These are phyloP conservation scores for Orthonychiurus folsomi DNA, from an alignment of 2,888 invertebrate species.

Conservation along the genomic window DNA sequence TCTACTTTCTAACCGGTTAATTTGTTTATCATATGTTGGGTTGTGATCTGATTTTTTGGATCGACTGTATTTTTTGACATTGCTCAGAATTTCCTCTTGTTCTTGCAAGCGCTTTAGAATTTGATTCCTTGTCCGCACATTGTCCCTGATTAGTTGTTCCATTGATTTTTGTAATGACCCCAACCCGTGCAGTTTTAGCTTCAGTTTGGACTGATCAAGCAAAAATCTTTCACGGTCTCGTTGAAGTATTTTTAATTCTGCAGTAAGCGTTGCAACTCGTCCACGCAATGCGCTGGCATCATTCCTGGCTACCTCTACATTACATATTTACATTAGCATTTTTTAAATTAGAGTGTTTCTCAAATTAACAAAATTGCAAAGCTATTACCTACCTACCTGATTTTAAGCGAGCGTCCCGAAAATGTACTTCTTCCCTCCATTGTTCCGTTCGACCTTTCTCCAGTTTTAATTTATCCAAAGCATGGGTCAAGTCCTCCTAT, in stretches of 20 bases:
- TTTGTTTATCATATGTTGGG: not conserved
- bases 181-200: not conserved
- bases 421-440: not conserved
- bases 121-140: not conserved
- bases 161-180: not conserved
- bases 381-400: not conserved
- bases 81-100: not conserved
- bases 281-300: not conserved
- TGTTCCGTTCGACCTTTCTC: not conserved
- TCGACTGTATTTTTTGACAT: not conserved
- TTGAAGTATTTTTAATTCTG: not conserved
- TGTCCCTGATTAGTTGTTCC: not conserved
- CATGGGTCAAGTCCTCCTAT: not conserved
- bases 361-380: too few species aligned
- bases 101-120: not conserved
- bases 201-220: not conserved
- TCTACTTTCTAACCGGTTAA: not conserved
- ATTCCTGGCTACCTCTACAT: not conserved
- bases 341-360: too few species aligned
- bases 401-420: not conserved
- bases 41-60: not conserved
- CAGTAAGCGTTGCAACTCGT: not conserved
- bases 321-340: too few species aligned
- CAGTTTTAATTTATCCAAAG: not conserved
- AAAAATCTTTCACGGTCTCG: not conserved